Percentiles rank a stretch among this genome's conserved stretches.
Conservation (phyloP, 1,140 invertebrate genomes). For the Luehdorfia chinensis region DNA sequence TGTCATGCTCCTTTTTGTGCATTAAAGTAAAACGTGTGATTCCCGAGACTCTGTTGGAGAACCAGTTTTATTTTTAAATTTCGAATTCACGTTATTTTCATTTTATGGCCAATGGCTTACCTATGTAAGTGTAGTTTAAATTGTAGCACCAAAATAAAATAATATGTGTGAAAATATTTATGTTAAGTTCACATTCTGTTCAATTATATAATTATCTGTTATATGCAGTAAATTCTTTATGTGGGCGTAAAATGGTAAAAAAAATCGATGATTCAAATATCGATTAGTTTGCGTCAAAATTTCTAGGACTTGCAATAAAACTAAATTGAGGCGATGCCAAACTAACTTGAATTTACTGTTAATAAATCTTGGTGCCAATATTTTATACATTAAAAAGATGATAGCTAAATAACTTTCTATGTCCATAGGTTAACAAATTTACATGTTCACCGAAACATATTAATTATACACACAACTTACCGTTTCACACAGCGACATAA, state of each 20-base stretch:
- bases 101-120: too few species aligned
- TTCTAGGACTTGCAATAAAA: conserved; percentile 11
- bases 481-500: neutral
- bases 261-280: neutral
- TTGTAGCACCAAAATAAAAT: too few species aligned
- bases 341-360: conserved; percentile 5
- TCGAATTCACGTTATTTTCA: neutral
- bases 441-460: conserved; percentile 3
- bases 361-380: conserved; percentile 2
- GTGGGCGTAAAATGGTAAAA: neutral
- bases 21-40: neutral
- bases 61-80: neutral
- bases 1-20: neutral
- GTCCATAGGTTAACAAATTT: neutral
- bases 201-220: neutral
- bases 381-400: conserved; percentile 11
- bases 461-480: neutral
- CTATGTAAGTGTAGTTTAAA: too few species aligned
- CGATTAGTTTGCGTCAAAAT: conserved; percentile 13
- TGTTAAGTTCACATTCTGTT: neutral
- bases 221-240: neutral
- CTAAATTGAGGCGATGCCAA: neutral
- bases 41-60: neutral
- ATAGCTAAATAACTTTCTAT: conserved; percentile 1
- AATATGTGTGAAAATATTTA: conserved; percentile 3